These are phyloP conservation scores for Thaumetopoea pityocampa DNA, from an alignment of 1,140 invertebrate species.

Conservation along the genomic window DNA sequence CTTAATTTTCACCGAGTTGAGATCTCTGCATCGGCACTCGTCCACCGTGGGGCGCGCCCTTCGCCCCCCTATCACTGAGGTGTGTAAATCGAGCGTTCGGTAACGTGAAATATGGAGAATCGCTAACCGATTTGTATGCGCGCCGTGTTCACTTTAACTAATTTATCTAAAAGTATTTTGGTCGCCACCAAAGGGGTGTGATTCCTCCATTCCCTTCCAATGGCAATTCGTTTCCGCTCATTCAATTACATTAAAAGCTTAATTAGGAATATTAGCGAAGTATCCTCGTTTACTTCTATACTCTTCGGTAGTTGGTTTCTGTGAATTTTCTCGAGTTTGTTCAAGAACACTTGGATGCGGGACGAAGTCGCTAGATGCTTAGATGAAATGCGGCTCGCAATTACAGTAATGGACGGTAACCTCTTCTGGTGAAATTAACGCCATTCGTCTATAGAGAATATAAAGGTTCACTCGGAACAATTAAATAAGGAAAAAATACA, in stretches of 20 bases:
- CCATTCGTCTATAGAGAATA: conserved; percentile 66
- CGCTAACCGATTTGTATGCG: conserved; percentile 61
- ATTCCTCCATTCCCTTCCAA: conserved; percentile 26
- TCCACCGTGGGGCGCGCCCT: conserved; percentile 29
- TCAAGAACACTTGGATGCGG: conserved; percentile 45
- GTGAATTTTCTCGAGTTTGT: conserved; percentile 62
- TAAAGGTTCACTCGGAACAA: conserved; percentile 66
- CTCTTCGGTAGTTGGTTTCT: conserved; percentile 55
- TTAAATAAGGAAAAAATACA: conserved; percentile 71
- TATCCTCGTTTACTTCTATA: conserved; percentile 54
- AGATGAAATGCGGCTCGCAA: conserved; percentile 70
- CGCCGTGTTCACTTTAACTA: conserved; percentile 52
- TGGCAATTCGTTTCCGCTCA: conserved; percentile 52
- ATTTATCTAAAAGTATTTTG: conserved; percentile 69
- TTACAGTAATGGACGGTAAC: conserved; percentile 72
- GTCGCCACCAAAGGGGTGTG: conserved; percentile 34
- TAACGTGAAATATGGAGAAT: conserved; percentile 61
- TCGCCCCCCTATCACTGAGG: conserved; percentile 42
- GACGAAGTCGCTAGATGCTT: conserved; percentile 63
- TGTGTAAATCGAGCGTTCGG: conserved; percentile 58
- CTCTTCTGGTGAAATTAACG: conserved; percentile 62
- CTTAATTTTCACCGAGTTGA: conserved; percentile 55
- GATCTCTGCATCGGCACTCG: conserved; percentile 24
- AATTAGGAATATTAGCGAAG: conserved; percentile 70
- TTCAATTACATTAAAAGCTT: conserved; percentile 73